These are phyloP conservation scores for Maccullochella peelii DNA, from an alignment of 2,113 vertebrate genomes.

Conservation along the genomic window DNA sequence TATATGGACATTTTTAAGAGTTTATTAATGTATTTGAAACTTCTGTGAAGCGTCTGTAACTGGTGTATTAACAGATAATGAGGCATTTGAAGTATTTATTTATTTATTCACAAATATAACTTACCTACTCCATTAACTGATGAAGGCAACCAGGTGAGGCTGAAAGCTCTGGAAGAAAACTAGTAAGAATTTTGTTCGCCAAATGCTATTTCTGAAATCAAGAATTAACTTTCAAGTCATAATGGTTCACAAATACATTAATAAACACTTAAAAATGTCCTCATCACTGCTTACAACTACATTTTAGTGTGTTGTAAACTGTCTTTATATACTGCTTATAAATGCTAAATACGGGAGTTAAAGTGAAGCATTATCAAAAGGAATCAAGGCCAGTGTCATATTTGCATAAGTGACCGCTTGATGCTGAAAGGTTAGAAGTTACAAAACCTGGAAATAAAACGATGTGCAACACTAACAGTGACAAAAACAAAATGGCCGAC, in stretches of 20 bases:
- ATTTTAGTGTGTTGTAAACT: not conserved
- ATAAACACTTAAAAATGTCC: not conserved
- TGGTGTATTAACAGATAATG: not conserved
- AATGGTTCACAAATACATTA: not conserved
- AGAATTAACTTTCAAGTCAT: too few species aligned
- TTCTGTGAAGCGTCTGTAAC: slow-evolving; percentile 1
- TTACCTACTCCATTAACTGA: not conserved
- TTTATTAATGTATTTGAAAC: not conserved
- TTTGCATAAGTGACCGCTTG: not conserved
- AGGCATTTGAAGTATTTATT: not conserved
- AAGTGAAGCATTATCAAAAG: not conserved
- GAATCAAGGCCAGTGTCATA: slow-evolving; percentile 3
- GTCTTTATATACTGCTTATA: not conserved
- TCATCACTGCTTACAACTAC: not conserved
- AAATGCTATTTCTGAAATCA: not conserved
- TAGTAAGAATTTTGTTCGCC: not conserved
- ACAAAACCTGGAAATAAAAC: not conserved
- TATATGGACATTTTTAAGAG: not conserved
- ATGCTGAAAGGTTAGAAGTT: slow-evolving; percentile 1
- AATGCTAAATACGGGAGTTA: not conserved
- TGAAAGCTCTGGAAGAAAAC: not conserved
- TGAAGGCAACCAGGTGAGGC: not conserved
- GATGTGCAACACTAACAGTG: not conserved
- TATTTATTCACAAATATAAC: too few species aligned
- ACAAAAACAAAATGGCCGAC: not conserved